These are phyloP conservation scores for Elephas maximus DNA, from an alignment of 2,113 vertebrate genomes.

Conservation along the genomic window DNA sequence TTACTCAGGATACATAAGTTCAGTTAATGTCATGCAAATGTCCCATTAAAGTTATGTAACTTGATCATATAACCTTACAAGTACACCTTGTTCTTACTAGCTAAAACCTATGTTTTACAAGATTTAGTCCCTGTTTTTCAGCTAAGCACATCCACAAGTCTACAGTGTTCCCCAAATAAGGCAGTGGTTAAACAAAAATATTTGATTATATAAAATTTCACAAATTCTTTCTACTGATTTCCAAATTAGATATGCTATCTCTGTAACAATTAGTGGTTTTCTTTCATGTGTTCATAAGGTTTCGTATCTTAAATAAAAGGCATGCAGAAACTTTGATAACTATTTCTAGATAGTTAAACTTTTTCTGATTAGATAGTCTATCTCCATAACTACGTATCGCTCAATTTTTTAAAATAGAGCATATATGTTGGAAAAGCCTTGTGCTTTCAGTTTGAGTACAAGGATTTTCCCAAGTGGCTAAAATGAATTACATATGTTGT, in stretches of 20 bases:
- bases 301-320: slow-evolving; percentile 58
- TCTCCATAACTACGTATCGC: not conserved
- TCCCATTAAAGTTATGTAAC: slow-evolving; percentile 69
- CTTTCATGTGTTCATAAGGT: slow-evolving; percentile 43
- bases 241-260: slow-evolving; percentile 41
- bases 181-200: slow-evolving; percentile 57
- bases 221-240: slow-evolving; percentile 51
- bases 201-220: slow-evolving; percentile 56
- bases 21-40: slow-evolving; percentile 50
- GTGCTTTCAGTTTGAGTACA: slow-evolving; percentile 1
- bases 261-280: not conserved
- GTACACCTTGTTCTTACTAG: slow-evolving; percentile 61
- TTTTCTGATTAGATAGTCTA: not conserved
- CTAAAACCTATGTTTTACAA: slow-evolving; percentile 59
- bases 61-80: slow-evolving; percentile 73
- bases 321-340: not conserved
- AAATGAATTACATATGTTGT: not conserved
- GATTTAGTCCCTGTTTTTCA: not conserved
- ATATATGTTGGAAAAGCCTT: slow-evolving; percentile 35
- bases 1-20: slow-evolving; percentile 67
- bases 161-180: slow-evolving; percentile 50
- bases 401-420: slow-evolving; percentile 29
- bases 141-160: not conserved
- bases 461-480: slow-evolving; percentile 46
- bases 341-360: slow-evolving; percentile 3